Conservation (phyloP, 2,888 invertebrate genomes). For the Chironomus tentans region DNA sequence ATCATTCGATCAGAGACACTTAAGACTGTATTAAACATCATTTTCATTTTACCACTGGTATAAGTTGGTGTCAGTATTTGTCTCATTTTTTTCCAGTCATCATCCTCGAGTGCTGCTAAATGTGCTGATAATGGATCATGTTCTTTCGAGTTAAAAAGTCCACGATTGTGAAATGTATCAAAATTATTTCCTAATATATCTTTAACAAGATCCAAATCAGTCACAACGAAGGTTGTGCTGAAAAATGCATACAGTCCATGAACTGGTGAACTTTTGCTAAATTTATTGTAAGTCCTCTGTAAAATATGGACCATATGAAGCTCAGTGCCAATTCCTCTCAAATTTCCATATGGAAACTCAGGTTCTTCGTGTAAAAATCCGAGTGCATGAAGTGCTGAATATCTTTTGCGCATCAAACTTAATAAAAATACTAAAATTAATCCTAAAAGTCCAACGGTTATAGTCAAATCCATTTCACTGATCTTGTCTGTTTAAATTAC, state of each 20-base stretch:
- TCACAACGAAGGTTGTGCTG: constrained; percentile 34
- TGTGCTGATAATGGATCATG: constrained; percentile 2
- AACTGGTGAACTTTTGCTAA: constrained; percentile 33
- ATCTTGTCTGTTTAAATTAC: not conserved
- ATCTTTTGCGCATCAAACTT: no score
- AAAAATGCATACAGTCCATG: constrained; percentile 36
- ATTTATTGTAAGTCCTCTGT: not conserved
- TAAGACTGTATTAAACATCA: constrained; percentile 33
- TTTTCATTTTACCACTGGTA: constrained; percentile 32
- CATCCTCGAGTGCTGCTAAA: not conserved
- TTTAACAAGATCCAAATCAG: constrained; percentile 37
- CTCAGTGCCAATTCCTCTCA: not conserved
- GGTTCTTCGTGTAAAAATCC: not conserved
- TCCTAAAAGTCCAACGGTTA: no score
- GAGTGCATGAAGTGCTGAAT: not conserved
- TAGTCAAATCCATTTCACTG: not conserved
- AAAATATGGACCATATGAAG: not conserved
- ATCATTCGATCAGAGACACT: constrained; percentile 30
- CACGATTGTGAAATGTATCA: constrained; percentile 6
- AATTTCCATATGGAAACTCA: constrained; percentile 10
- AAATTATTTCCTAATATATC: constrained; percentile 31
- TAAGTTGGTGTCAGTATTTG: constrained; percentile 30
- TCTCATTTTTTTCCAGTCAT: constrained; percentile 29
- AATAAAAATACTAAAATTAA: no score
- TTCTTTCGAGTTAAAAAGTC: not conserved